Evolutionary conservation across 2,797 vertebrate genomes (phyloP).

Genomic region (Chaenodraco wilsoni): DNA sequence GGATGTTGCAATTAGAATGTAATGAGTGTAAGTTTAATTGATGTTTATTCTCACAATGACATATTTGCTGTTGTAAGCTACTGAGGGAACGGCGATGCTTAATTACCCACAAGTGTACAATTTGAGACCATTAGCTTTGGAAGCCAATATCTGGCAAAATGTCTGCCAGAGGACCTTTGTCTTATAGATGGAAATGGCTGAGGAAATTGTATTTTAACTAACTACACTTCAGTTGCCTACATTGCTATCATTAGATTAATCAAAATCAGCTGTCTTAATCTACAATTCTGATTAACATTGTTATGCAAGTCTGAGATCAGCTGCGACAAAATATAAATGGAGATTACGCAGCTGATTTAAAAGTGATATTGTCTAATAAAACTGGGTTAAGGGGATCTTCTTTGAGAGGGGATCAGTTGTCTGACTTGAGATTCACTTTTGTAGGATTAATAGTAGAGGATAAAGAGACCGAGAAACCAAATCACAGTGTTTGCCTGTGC

Average conservation of each 20-base stretch:
- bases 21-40: constrained; percentile 77
- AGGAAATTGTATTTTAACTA: constrained; percentile 4
- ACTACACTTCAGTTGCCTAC: constrained; percentile 8
- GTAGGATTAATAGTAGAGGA: constrained; percentile 8
- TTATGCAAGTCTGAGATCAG: constrained; percentile 9
- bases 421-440: constrained; percentile 9
- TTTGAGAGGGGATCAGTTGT: constrained; percentile 19
- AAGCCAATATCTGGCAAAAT: constrained; percentile 61
- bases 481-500: constrained; percentile 1
- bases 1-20: constrained; percentile 76
- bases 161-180: constrained; percentile 63
- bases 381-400: constrained; percentile 11
- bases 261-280: constrained; percentile 11
- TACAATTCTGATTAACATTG: constrained; percentile 5
- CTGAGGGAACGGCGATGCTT: constrained; percentile 63
- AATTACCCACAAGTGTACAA: constrained; percentile 77
- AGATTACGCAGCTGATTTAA: constrained; percentile 20
- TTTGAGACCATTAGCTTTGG: constrained; percentile 72
- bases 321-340: constrained; percentile 3
- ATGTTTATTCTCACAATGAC: constrained; percentile 79
- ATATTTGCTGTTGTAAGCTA: constrained; percentile 79
- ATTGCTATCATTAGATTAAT: constrained; percentile 1
- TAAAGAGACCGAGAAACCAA: constrained; percentile 29
- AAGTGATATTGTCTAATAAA: constrained; percentile 22
- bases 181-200: constrained; percentile 17